Evolutionary conservation across 2,797 vertebrate genomes (phyloP), one percentile per base, ranked within the genome.

Genomic region (Rhinichthys osculus): DNA sequence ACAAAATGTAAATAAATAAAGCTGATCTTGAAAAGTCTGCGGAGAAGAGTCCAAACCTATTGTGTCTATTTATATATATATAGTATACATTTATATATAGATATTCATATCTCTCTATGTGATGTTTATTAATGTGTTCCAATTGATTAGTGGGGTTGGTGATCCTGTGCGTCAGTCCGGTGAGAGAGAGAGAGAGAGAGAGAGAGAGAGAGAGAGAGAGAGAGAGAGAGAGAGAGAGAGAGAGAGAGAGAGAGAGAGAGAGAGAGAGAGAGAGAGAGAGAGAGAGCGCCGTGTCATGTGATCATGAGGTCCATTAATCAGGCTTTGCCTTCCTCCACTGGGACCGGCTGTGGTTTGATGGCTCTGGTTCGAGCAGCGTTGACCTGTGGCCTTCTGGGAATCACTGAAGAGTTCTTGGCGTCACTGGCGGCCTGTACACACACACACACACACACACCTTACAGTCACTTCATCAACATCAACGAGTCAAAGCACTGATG

Each of bases 241-340:
- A 87, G 89, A 42, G 35, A 88, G 84, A 72, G 50, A 69, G 82
- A 81, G 84, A 87, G 88, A 42, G 27, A 87, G 83, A 70, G 54
- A 69, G 82, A 80, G 85, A 87, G 88, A 42, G 85, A 87, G 19
- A 84, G 40, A 81, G 38, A n/a, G 71, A 67, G 72, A 50, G 67
- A 78, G 5, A 52, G 73, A 70, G 47, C 59, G 50, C 50, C 6
- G 38, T 9, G 78, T 84, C 78, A 82, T 50, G 92, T 90, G 89
- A 87, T 78, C 67, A 47, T 87, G 90, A 93, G 94, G 92, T 93
- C 92, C 92, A 89, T 91, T 67, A 83, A 57, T 93, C 96, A 99
- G 87, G 97, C 97, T 93, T 97, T 97, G 92, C 97, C 96, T 92
- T 98, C 97, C 94, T 98, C 98, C 91, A 97, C 95, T 94, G 97